Conservation (phyloP, 2,797 vertebrate species). For the Rhyacichthys aspro region DNA sequence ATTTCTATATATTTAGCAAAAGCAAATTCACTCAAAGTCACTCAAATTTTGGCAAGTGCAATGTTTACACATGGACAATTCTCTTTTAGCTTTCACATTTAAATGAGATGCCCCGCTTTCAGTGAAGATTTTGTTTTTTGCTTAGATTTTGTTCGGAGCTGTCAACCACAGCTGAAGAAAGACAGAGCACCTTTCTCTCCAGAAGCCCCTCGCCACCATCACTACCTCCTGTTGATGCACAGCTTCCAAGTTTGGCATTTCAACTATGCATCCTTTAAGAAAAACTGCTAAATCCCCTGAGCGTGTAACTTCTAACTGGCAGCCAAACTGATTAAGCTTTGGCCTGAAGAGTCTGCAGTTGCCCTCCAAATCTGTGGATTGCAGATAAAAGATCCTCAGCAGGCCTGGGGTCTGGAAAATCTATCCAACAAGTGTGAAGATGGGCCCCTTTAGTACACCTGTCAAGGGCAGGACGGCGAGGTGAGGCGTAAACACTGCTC, state of each 20-base stretch:
- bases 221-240: constrained; percentile 66
- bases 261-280: constrained; percentile 77
- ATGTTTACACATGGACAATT: constrained; percentile 50
- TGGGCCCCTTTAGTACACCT: constrained; percentile 63
- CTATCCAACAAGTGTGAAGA: constrained; percentile 40
- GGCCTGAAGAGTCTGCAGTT: constrained; percentile 39
- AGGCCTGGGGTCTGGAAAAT: constrained; percentile 28
- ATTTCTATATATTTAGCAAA: constrained; percentile 17
- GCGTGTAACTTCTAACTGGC: constrained; percentile 52
- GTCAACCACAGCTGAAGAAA: constrained; percentile 70
- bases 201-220: constrained; percentile 43
- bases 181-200: constrained; percentile 67
- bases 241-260: constrained; percentile 75
- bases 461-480: constrained; percentile 60
- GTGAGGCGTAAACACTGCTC: constrained; percentile 40
- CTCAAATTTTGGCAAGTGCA: constrained; percentile 24
- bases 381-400: constrained; percentile 45
- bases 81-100: constrained; percentile 53
- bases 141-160: constrained; percentile 65
- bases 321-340: constrained; percentile 56
- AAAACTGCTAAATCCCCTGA: constrained; percentile 65
- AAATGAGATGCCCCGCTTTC: constrained; percentile 67
- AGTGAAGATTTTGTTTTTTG: constrained; percentile 64
- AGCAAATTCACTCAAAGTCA: too few relatives aligned
- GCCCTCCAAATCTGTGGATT: constrained; percentile 28